phyloP scores from a whole-genome alignment of 2,888 invertebrate genomes.

The Idaea aversata region DNA sequence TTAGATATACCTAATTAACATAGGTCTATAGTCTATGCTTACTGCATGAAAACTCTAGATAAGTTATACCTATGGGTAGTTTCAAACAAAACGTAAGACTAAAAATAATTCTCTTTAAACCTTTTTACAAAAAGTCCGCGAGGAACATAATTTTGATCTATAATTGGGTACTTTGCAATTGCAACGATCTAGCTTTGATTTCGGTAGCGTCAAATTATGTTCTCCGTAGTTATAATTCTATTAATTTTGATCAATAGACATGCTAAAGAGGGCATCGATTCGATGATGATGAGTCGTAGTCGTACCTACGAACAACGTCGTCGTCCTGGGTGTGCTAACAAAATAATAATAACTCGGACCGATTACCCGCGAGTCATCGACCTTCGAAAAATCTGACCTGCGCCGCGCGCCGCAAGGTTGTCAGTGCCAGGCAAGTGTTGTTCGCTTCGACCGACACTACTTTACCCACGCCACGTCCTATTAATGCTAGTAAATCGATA shows the following conservation, averaged over 20 bases:
- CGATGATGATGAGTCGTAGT: slow-evolving; percentile 34
- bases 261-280: slow-evolving; percentile 23
- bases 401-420: slow-evolving; percentile 72
- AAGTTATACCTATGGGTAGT: no score
- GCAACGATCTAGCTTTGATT: no score
- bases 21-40: no score
- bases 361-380: slow-evolving; percentile 75
- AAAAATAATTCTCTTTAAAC: no score
- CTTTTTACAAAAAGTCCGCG: no score
- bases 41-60: no score
- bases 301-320: slow-evolving; percentile 29
- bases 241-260: neutral
- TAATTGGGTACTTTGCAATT: no score
- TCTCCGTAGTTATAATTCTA: neutral
- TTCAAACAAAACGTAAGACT: no score
- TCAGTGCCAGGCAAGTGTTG: slow-evolving; percentile 33
- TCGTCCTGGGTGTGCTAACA: slow-evolving; percentile 50
- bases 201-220: no score
- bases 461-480: neutral
- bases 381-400: slow-evolving; percentile 80
- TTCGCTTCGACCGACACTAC: slow-evolving; percentile 29
- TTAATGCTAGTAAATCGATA: neutral
- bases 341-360: slow-evolving; percentile 69
- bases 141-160: no score
- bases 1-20: no score